These are phyloP conservation scores for Erebia ligea DNA, from an alignment of 2,888 invertebrate genomes.

Conservation along the genomic window DNA sequence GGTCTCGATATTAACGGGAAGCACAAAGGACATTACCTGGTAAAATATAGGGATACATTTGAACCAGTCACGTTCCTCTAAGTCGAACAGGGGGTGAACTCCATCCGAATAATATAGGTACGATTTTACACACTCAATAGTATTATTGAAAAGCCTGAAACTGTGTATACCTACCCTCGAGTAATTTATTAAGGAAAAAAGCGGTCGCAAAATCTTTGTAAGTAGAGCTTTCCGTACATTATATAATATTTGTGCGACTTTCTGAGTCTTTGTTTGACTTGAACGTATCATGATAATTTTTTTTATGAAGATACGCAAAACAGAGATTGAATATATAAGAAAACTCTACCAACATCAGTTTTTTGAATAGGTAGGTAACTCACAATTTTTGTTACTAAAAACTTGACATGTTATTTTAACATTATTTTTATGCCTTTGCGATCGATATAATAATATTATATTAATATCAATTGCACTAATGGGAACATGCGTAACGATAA, in stretches of 20 bases:
- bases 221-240: neutral
- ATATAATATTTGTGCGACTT: neutral
- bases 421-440: neutral
- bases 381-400: too few relatives aligned
- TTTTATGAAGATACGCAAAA: neutral
- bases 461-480: too few relatives aligned
- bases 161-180: conserved; percentile 26
- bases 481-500: neutral
- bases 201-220: conserved; percentile 11
- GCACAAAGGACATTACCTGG: conserved; percentile 25
- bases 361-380: too few relatives aligned
- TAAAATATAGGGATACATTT: conserved; percentile 32
- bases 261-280: neutral
- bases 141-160: conserved; percentile 37
- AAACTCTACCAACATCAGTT: too few relatives aligned
- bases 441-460: neutral
- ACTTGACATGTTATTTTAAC: neutral
- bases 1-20: conserved; percentile 4
- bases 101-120: conserved; percentile 42
- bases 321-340: too few relatives aligned
- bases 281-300: neutral
- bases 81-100: conserved; percentile 24
- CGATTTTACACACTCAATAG: conserved; percentile 39
- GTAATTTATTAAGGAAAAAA: conserved; percentile 31
- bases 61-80: conserved; percentile 40